These are phyloP conservation scores for Gasteruption jaculator DNA, from an alignment of 2,888 invertebrate species.

Conservation along the genomic window DNA sequence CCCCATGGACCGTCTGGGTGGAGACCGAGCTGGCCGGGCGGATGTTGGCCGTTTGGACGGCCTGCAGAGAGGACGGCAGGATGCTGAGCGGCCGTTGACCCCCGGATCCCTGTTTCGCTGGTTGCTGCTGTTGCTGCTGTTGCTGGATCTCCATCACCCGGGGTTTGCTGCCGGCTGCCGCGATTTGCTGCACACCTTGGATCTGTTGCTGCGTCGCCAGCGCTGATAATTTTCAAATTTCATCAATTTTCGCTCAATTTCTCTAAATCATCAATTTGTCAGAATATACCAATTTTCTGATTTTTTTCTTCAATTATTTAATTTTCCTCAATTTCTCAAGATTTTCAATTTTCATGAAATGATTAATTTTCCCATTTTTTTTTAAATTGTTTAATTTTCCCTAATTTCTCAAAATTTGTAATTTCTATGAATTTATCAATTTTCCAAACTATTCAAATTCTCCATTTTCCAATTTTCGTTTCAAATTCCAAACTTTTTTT, in stretches of 20 bases:
- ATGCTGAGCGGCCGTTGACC: conserved; percentile 54
- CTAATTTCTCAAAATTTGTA: too few relatives aligned
- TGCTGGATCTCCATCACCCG: conserved; percentile 51
- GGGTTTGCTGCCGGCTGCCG: conserved; percentile 47
- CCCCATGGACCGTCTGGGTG: conserved; percentile 67
- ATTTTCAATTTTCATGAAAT: too few relatives aligned
- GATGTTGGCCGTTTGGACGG: conserved; percentile 57
- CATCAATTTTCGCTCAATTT: conserved; percentile 1
- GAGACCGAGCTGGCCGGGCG: conserved; percentile 79
- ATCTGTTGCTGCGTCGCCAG: conserved; percentile 50
- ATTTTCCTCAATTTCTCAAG: too few relatives aligned
- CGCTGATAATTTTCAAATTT: conserved; percentile 37
- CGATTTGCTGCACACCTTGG: conserved; percentile 47
- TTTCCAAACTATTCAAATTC: too few relatives aligned
- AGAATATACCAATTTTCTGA: too few relatives aligned
- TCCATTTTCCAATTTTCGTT: too few relatives aligned
- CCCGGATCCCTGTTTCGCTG: conserved; percentile 37
- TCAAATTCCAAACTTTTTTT: too few relatives aligned
- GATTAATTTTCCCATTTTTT: too few relatives aligned
- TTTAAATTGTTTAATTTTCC: too few relatives aligned
- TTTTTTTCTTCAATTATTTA: too few relatives aligned
- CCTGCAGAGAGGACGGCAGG: conserved; percentile 57
- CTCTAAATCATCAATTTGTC: too few relatives aligned
- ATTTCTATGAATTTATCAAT: too few relatives aligned
- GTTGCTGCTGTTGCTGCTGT: conserved; percentile 43